These are phyloP conservation scores for Stenotaenia linearis DNA, from an alignment of 2,888 invertebrate species.

Conservation along the genomic window DNA sequence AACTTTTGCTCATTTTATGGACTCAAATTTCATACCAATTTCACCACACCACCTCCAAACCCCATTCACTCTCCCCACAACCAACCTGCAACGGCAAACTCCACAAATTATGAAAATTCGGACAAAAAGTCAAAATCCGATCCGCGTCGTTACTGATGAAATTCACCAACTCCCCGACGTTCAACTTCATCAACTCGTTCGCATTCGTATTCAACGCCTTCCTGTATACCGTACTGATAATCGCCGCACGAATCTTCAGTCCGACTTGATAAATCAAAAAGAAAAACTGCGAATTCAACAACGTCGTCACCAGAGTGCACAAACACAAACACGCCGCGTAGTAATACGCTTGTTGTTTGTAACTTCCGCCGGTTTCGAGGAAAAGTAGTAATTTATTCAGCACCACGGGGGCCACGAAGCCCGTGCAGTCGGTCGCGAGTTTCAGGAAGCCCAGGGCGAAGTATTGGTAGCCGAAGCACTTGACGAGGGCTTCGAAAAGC, in stretches of 20 bases:
- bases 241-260: conserved; percentile 47
- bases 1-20: no score
- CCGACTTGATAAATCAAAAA: conserved; percentile 46
- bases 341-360: conserved; percentile 45
- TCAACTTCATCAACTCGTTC: conserved; percentile 32
- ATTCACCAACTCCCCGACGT: conserved; percentile 51
- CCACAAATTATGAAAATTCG: conserved; percentile 54
- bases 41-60: no score
- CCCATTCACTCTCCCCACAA: no score
- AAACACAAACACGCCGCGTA: conserved; percentile 47
- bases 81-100: conserved; percentile 51
- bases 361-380: conserved; percentile 42
- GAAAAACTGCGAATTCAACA: conserved; percentile 50
- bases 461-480: conserved; percentile 41
- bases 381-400: conserved; percentile 49
- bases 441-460: conserved; percentile 45
- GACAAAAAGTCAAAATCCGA: conserved; percentile 52
- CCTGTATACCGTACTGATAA: conserved; percentile 49
- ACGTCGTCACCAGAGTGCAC: conserved; percentile 46
- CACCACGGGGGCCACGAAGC: conserved; percentile 51
- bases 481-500: conserved; percentile 34
- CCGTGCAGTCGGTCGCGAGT: conserved; percentile 48
- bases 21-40: background rate
- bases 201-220: conserved; percentile 42
- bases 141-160: conserved; percentile 54